phyloP scores from a whole-genome alignment of 2,888 invertebrate genomes.

The Crioceris asparagi region DNA sequence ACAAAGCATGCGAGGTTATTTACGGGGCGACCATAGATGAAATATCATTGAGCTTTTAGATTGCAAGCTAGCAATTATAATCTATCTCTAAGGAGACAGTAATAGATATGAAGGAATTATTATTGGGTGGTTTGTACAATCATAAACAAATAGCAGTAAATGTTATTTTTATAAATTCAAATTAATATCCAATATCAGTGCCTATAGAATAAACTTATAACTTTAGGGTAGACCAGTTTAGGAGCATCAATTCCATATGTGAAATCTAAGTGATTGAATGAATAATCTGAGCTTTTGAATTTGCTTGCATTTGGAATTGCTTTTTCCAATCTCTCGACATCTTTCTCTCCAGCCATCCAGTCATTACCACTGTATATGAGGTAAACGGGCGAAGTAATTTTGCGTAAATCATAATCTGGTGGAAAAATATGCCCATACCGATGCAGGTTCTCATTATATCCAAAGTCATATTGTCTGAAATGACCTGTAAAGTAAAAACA shows the following conservation, averaged over 20 bases:
- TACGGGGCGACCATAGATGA: no score
- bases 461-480: constrained; percentile 46
- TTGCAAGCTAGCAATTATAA: no score
- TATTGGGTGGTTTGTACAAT: no score
- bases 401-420: constrained; percentile 36
- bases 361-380: constrained; percentile 42
- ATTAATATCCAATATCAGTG: constrained; percentile 6
- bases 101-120: no score
- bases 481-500: constrained; percentile 20
- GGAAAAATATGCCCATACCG: constrained; percentile 32
- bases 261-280: constrained; percentile 34
- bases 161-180: background rate
- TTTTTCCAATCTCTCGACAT: constrained; percentile 25
- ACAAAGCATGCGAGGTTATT: no score
- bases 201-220: constrained; percentile 22
- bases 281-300: constrained; percentile 25
- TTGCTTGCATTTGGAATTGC: constrained; percentile 27
- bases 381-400: constrained; percentile 37
- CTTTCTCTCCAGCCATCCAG: constrained; percentile 36
- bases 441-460: constrained; percentile 25
- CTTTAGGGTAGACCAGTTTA: constrained; percentile 26
- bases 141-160: no score
- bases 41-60: no score
- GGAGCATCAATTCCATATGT: constrained; percentile 29
- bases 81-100: no score